Percentiles rank a stretch among this genome's conserved stretches.
Conservation (phyloP, 2,888 invertebrate species). For the Drosophila greeni region DNA sequence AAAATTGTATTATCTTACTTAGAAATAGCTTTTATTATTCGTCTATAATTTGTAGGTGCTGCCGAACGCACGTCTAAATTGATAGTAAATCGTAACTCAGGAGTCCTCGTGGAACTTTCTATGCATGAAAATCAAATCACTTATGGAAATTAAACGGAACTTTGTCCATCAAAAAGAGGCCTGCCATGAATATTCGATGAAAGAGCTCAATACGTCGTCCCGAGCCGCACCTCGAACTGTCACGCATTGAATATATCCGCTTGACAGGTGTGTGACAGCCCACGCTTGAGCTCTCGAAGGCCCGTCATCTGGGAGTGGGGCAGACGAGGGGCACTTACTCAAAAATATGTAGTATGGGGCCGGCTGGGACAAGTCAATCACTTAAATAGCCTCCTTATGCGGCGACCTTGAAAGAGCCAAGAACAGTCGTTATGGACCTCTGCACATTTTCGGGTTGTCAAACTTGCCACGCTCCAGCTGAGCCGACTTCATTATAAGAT, state of each 20-base stretch:
- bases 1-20: no score
- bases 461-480: conserved; percentile 45
- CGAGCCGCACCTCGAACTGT: conserved; percentile 42
- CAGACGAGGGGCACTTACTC: conserved; percentile 28
- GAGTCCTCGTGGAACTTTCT: not conserved
- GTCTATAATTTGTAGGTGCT: not conserved
- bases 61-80: not conserved
- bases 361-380: conserved; percentile 56
- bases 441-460: conserved; percentile 36
- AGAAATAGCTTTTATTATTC: not conserved
- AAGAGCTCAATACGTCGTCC: conserved; percentile 43
- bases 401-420: conserved; percentile 48
- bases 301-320: conserved; percentile 4
- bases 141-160: conserved; percentile 14
- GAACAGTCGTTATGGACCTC: conserved; percentile 39
- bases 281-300: conserved; percentile 39
- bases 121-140: conserved; percentile 18
- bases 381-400: conserved; percentile 35
- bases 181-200: conserved; percentile 44
- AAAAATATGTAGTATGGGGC: conserved; percentile 39
- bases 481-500: conserved; percentile 38
- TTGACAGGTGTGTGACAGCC: conserved; percentile 42
- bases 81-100: not conserved
- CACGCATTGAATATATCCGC: conserved; percentile 28
- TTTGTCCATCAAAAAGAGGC: conserved; percentile 16